Evolutionary conservation across 2,113 vertebrate genomes (phyloP), one percentile per base, ranked within the genome.

Genomic region (Cyrtonyx montezumae): DNA sequence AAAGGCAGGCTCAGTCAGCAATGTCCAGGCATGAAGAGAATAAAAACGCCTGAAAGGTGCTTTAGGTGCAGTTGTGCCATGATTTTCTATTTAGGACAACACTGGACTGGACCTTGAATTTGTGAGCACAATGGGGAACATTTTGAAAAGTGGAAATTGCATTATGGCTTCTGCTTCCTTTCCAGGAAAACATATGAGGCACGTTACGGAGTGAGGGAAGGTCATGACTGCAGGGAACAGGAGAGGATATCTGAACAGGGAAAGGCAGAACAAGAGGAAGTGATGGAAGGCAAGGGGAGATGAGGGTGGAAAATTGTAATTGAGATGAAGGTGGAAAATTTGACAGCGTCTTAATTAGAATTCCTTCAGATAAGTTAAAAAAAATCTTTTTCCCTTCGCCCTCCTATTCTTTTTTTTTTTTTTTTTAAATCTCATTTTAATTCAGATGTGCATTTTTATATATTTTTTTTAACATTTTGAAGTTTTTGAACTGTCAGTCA

Each of bases 61-160:
- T 9, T 51, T 58, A 71, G 37, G 48, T 89, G 71, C 65, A 66
- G 13, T 61, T 48, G 43, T 76, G 34, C 46, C 26, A 7, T 68
- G 25, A 56, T 91, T 79, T 94, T 82, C 37, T 82, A 12, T 70
- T 55, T 34, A 59, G 55, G 66, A 46, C 45, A 80, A 13, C 1
- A 1, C 53, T 62, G 59, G 9, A 6, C 46, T 79, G 59, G 65
- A 26, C 40, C 59, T 81, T 76, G 88, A 48, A 80, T 88, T 74
- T 5, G 0, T 73, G 28, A 96, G 76, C 53, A 68, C 51, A 85
- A n/a, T 34, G n/a, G 75, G 42, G 45, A 83, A 28, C 1, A 0
- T 92, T 84, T 92, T 77, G 63, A 59, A 91, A 84, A 81, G 73
- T 90, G 68, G 80, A 91, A 93, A 93, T 88, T 87, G 61, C 58